Conservation (phyloP, 2,888 invertebrate species). For the Hypsopygia costalis region DNA sequence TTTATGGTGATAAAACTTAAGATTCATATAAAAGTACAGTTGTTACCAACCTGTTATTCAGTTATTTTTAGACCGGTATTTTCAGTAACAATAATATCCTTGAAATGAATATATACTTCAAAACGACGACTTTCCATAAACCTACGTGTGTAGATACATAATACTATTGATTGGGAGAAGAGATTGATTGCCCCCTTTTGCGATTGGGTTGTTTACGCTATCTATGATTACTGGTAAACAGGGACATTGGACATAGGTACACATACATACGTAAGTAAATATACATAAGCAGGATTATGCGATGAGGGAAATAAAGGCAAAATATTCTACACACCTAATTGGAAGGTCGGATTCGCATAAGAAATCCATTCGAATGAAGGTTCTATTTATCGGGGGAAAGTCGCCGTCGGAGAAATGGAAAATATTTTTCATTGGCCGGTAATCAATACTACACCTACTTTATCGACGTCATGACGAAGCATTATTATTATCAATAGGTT, state of each 20-base stretch:
- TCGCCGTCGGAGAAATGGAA: slow-evolving; percentile 17
- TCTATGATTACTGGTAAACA: too few species aligned
- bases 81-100: too few species aligned
- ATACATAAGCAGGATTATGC: background rate
- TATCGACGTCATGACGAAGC: background rate
- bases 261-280: background rate
- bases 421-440: slow-evolving; percentile 22
- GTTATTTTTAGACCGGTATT: too few species aligned
- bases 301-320: slow-evolving; percentile 28
- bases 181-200: too few species aligned
- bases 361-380: slow-evolving; percentile 39
- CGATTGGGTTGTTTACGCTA: too few species aligned
- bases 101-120: too few species aligned
- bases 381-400: slow-evolving; percentile 1
- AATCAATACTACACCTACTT: slow-evolving; percentile 4
- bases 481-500: background rate
- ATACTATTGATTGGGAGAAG: too few species aligned
- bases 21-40: too few species aligned
- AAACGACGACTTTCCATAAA: too few species aligned
- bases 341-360: slow-evolving; percentile 43
- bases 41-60: too few species aligned
- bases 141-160: too few species aligned
- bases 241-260: background rate
- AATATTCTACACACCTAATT: slow-evolving; percentile 48
- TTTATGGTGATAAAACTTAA: too few species aligned